A percentile compares a stretch with the other conserved stretches of the same genome.
Evolutionary conservation across 2,888 invertebrate genomes (phyloP).

Genomic region (Mythimna albipuncta): DNA sequence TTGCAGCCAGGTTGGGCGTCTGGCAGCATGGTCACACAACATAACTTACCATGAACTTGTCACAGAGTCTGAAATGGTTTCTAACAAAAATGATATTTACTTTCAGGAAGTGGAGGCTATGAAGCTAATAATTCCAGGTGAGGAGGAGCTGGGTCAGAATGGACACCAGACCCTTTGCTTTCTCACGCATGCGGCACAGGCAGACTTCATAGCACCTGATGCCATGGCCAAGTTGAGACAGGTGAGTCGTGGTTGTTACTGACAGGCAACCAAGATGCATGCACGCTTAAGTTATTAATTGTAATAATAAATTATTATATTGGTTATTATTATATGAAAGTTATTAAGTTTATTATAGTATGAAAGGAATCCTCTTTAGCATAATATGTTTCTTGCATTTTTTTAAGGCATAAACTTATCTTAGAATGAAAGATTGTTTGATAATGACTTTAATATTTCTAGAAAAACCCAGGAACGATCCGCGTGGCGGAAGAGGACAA

Average conservation of each 20-base stretch:
- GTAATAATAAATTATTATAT: too few species aligned
- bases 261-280: neutral
- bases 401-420: too few species aligned
- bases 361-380: too few species aligned
- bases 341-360: too few species aligned
- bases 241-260: conserved; percentile 73
- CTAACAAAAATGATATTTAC: too few species aligned
- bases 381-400: too few species aligned
- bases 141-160: conserved; percentile 97
- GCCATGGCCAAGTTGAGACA: conserved; percentile 99
- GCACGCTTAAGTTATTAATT: too few species aligned
- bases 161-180: conserved; percentile 98
- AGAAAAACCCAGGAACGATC: conserved; percentile 96
- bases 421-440: neutral
- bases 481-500: conserved; percentile 97
- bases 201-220: conserved; percentile 98
- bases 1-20: too few species aligned
- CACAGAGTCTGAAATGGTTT: too few species aligned
- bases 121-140: conserved; percentile 96
- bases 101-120: conserved; percentile 97
- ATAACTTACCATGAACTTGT: too few species aligned
- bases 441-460: neutral
- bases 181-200: conserved; percentile 96
- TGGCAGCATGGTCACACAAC: too few species aligned
- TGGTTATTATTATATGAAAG: too few species aligned